Conservation (phyloP, 2,797 vertebrate genomes). For the Euphonia xanthogaster region DNA sequence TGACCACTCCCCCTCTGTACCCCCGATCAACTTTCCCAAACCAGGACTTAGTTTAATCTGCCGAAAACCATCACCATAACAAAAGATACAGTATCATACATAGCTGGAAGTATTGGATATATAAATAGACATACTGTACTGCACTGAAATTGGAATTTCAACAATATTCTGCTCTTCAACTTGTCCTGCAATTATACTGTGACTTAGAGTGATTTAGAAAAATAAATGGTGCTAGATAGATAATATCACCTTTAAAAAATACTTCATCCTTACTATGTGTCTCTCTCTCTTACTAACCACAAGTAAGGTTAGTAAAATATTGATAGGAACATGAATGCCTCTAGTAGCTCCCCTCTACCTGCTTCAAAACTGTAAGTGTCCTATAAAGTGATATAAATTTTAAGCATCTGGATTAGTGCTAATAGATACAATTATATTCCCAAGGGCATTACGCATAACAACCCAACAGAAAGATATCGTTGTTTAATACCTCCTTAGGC, state of each 20-base stretch:
- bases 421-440: neutral
- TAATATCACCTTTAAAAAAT: neutral
- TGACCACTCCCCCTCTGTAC: neutral
- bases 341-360: neutral
- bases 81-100: neutral
- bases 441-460: neutral
- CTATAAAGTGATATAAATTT: neutral
- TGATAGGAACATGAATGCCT: neutral
- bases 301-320: neutral
- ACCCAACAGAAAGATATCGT: neutral
- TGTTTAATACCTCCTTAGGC: neutral
- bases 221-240: neutral
- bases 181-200: neutral
- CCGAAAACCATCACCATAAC: neutral
- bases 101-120: neutral
- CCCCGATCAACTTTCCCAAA: neutral
- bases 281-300: neutral
- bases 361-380: neutral
- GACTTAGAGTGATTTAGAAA: neutral
- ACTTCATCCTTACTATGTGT: neutral
- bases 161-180: neutral
- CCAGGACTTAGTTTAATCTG: neutral
- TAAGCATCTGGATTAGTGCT: neutral
- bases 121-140: neutral
- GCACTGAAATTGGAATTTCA: neutral